Evolutionary conservation across 2,113 vertebrate genomes (phyloP), one percentile per base, ranked within the genome.

Genomic region (Vimba vimba): DNA sequence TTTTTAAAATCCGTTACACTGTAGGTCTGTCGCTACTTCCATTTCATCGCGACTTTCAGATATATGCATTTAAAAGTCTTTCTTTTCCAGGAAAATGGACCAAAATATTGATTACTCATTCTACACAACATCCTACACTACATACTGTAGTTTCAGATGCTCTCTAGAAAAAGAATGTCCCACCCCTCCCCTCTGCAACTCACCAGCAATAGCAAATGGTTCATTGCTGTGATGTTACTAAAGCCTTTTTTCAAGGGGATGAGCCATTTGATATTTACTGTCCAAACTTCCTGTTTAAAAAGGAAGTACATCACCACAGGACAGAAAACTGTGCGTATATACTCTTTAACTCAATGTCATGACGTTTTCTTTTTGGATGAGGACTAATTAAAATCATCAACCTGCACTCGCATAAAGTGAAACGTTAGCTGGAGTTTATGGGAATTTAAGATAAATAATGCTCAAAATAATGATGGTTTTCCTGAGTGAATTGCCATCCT

Each of bases 401-500:
- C 45, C 83, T 55, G 73, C 79, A 73, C 57, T 66, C n/a, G 27
- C 60, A 62, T 62, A 13, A 79, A 36, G 62, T 27, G 33, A 71
- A 81, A 85, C 64, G 27, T 89, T 82, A 83, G 75, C 62, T 23
- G 73, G 75, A 45, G 12, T 69, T 66, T 47, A 69, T 68, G 55
- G 30, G 85, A 82, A 52, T 69, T 84, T n/a, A 78, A 52, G 78
- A 86, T 85, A 82, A 88, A 89, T 86, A 88, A 88, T 85, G 59
- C 8, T 33, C 23, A 57, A 74, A 79, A 85, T 86, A 86, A 88
- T 85, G 62, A 79, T 50, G n/a, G 74, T 88, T 80, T 90, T 82
- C 83, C n/a, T 9, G 45, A 79, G 85, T 88, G 86, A 90, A 86
- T 87, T 87, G 82, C 85, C 62, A 83, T 62, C 62, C 87, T 83